A percentile compares a stretch with the other conserved stretches of the same genome.
These are phyloP conservation scores for Agonopterix heracliana DNA, from an alignment of 2,888 invertebrate species.

Conservation along the genomic window DNA sequence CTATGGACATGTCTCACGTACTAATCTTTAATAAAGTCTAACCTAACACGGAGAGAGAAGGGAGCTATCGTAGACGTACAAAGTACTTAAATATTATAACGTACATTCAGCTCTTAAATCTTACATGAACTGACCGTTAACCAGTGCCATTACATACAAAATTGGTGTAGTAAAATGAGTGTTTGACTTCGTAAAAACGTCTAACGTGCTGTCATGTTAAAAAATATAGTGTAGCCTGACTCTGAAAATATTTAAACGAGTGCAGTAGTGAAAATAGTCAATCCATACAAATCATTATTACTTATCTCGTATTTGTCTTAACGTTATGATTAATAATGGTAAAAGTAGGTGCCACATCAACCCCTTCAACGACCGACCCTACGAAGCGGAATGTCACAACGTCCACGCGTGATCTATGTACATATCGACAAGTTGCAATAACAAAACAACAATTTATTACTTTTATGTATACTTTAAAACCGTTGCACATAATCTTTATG, in stretches of 20 bases:
- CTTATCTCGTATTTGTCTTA: constrained; percentile 34
- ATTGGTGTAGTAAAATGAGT: constrained; percentile 66
- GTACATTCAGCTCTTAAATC: constrained; percentile 65
- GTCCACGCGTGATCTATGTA: constrained; percentile 59
- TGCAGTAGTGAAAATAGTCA: constrained; percentile 63
- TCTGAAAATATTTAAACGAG: constrained; percentile 59
- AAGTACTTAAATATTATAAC: constrained; percentile 59
- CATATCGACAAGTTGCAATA: constrained; percentile 66
- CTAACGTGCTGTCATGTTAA: constrained; percentile 62
- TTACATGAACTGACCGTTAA: constrained; percentile 60
- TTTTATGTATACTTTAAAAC: constrained; percentile 58
- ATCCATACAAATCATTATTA: constrained; percentile 47
- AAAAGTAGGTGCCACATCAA: constrained; percentile 39
- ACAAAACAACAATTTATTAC: constrained; percentile 56
- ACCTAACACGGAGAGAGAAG: constrained; percentile 70
- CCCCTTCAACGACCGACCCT: constrained; percentile 39
- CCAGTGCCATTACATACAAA: constrained; percentile 69
- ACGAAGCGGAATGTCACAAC: constrained; percentile 44
- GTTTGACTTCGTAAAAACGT: constrained; percentile 57
- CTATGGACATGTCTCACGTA: constrained; percentile 74
- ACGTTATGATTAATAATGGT: constrained; percentile 33
- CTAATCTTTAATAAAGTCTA: constrained; percentile 61
- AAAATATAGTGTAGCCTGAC: constrained; percentile 56
- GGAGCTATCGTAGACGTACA: constrained; percentile 66
- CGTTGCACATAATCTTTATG: constrained; percentile 57